A percentile compares a stretch with the other conserved stretches of the same genome.
These are phyloP conservation scores for Tolmerus cingulatus DNA, from an alignment of 2,888 invertebrate genomes.

Conservation along the genomic window DNA sequence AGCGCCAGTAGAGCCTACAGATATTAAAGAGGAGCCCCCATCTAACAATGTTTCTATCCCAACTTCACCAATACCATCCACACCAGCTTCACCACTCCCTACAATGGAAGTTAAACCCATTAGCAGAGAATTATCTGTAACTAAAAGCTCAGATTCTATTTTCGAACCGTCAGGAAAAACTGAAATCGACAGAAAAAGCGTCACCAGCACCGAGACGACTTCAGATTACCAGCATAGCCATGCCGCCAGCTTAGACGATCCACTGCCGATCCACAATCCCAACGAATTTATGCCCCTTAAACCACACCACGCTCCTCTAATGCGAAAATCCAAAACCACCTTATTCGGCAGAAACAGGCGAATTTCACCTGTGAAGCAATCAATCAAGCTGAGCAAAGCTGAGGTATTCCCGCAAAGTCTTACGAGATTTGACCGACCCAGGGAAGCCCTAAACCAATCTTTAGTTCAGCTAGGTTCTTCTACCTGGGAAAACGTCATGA, in stretches of 20 bases:
- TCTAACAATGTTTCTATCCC: background rate
- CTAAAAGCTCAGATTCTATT: constrained; percentile 57
- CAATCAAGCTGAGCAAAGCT: constrained; percentile 56
- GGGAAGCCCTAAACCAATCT: constrained; percentile 71
- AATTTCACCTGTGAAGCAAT: constrained; percentile 59
- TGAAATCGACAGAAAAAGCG: constrained; percentile 52
- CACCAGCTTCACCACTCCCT: constrained; percentile 9
- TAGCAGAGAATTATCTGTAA: constrained; percentile 44
- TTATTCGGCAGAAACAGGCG: constrained; percentile 58
- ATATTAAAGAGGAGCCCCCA: background rate
- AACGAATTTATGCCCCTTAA: constrained; percentile 43
- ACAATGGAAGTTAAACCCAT: constrained; percentile 36
- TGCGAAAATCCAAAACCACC: constrained; percentile 60
- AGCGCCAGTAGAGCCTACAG: background rate
- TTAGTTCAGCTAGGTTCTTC: constrained; percentile 73
- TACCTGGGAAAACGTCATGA: constrained; percentile 83
- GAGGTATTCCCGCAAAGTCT: constrained; percentile 59
- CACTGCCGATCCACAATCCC: constrained; percentile 49
- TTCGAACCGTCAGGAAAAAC: constrained; percentile 53
- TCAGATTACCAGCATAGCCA: constrained; percentile 54
- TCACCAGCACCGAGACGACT: constrained; percentile 56
- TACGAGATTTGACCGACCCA: constrained; percentile 70
- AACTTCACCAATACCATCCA: background rate
- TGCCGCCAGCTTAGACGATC: constrained; percentile 46
- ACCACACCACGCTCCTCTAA: constrained; percentile 55